Evolutionary conservation across 23 tunicate species (phyloP).

Genomic region (Ascidia mentula): DNA sequence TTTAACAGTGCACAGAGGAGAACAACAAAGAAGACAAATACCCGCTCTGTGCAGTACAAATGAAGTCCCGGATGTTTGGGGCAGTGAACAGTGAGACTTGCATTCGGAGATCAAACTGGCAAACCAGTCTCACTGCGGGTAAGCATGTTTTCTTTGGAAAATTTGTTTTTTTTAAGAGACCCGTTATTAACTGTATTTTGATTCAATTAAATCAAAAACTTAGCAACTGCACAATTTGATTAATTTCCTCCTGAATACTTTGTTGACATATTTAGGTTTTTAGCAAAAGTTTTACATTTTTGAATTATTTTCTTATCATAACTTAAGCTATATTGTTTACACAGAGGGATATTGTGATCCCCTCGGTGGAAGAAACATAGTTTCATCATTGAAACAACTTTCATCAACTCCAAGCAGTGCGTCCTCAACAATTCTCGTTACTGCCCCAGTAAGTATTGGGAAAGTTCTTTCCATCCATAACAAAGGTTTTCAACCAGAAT

Average conservation of each 20-base stretch:
- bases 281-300: no score
- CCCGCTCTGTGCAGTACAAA: slow-evolving; percentile 75
- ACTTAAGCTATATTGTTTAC: not conserved
- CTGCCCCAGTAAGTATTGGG: slow-evolving; percentile 72
- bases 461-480: no score
- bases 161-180: no score
- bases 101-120: slow-evolving; percentile 36
- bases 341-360: slow-evolving; percentile 58
- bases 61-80: slow-evolving; percentile 75
- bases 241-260: no score
- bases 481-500: no score
- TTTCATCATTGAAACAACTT: slow-evolving; percentile 40
- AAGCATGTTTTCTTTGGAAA: no score
- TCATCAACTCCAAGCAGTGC: not conserved
- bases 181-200: no score
- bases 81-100: slow-evolving; percentile 70
- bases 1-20: slow-evolving; percentile 32
- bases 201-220: no score
- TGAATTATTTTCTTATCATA: not conserved
- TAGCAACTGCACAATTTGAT: no score
- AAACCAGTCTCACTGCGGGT: slow-evolving; percentile 58
- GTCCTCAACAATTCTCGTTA: slow-evolving; percentile 44
- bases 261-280: no score
- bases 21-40: slow-evolving; percentile 39
- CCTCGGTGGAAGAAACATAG: slow-evolving; percentile 44